Conservation (phyloP, 2,888 invertebrate genomes). For the Drepanosiphum platanoidis region DNA sequence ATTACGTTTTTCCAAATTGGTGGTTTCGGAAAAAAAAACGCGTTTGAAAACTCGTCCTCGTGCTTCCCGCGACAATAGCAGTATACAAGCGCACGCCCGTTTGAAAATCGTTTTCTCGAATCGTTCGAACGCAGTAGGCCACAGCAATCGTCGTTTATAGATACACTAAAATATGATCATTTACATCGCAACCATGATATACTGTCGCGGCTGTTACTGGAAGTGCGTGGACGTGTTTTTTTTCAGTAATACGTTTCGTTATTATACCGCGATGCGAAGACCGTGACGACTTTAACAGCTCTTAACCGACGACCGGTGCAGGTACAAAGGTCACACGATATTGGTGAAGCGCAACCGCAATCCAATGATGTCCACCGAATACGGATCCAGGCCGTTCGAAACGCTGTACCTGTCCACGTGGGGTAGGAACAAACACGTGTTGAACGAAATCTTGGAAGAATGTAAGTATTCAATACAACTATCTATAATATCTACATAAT, state of each 20-base stretch:
- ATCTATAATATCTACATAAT: neutral
- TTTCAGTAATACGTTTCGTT: too few relatives aligned
- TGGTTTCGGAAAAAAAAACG: neutral
- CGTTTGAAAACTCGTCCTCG: neutral
- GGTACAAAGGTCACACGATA: slow-evolving; percentile 35
- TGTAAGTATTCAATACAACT: slow-evolving; percentile 70
- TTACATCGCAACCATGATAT: neutral
- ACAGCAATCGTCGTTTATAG: too few relatives aligned
- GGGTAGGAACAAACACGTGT: slow-evolving; percentile 83
- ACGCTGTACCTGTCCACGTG: slow-evolving; percentile 91
- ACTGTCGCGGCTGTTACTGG: neutral
- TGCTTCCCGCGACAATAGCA: neutral
- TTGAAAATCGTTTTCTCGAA: neutral
- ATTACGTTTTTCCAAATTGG: too few relatives aligned
- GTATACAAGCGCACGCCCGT: neutral
- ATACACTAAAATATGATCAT: too few relatives aligned
- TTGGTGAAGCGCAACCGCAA: neutral
- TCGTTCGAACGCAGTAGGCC: neutral
- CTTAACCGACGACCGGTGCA: neutral
- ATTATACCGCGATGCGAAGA: too few relatives aligned
- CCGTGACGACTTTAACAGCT: too few relatives aligned
- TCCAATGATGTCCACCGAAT: neutral
- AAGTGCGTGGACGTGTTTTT: neutral
- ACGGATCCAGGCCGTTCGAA: neutral
- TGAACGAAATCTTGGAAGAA: slow-evolving; percentile 90